Evolutionary conservation across 2,888 invertebrate genomes (phyloP).

Genomic region (Deilephila elpenor): DNA sequence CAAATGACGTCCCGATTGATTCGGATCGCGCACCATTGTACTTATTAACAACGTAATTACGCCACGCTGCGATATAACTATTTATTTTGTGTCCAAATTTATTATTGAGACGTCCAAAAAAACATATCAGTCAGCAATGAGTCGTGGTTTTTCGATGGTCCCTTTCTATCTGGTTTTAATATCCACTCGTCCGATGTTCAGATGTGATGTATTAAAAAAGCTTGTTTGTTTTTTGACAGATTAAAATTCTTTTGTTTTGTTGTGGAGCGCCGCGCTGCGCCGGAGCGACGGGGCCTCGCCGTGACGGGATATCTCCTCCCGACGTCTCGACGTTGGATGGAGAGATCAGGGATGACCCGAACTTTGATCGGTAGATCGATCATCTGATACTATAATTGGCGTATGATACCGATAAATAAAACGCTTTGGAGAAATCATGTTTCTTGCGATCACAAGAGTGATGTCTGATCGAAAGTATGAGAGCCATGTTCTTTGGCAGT

Average conservation of each 20-base stretch:
- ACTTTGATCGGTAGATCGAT: conserved; percentile 22
- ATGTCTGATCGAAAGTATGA: background rate
- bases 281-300: background rate
- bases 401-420: conserved; percentile 21
- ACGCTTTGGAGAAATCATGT: conserved; percentile 16
- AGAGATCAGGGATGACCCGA: conserved; percentile 21
- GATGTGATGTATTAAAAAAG: conserved; percentile 40
- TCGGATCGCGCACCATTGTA: conserved; percentile 73
- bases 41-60: conserved; percentile 82
- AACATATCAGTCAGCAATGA: conserved; percentile 74
- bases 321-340: background rate
- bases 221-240: conserved; percentile 54
- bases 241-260: conserved; percentile 53
- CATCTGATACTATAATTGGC: conserved; percentile 23
- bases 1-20: conserved; percentile 79
- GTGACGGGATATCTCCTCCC: background rate
- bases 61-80: conserved; percentile 78
- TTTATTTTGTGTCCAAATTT: conserved; percentile 80
- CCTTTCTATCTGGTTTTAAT: conserved; percentile 60
- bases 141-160: conserved; percentile 64
- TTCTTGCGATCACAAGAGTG: background rate
- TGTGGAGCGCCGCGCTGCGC: background rate
- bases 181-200: conserved; percentile 60
- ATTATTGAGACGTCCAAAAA: conserved; percentile 73
- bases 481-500: background rate